Base-by-base conservation (phyloP, 2,888 invertebrate genomes). In the Erebia epiphron region DNA sequence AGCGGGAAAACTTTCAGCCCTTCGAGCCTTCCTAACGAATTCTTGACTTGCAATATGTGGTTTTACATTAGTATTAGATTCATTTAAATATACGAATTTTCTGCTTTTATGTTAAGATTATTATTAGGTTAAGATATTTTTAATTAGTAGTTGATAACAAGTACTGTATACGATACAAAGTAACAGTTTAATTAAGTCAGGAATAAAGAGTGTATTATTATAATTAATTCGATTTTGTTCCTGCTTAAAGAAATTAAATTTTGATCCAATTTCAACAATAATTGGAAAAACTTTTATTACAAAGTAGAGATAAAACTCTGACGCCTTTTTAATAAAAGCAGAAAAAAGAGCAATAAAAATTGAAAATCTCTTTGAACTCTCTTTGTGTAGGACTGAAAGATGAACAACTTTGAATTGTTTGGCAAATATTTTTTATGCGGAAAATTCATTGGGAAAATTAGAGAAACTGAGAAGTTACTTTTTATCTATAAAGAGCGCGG, bases 1-100 rank as follows among this genome's bases (percentile, higher is more conserved):
- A 74, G 74, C 74, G 70, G 72, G 73, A 62, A 67, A 13, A 73
- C 58, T 35, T 63, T 61, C 1, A 41, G 16, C 13, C 41, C 49
- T 26, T 65, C 18, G 18, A 18, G 16, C 21, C 11, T 1, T 16
- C 4, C 11, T 3, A 41, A 41, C 8, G n/a, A 41, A 60, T 43
- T 16, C 43, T 16, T 35, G 41, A 16, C 43, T 16, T 11, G 16
- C 58, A 35, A 26, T 26, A 14, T 26, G 8, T n/a, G 54, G 10
- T 54, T 54, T 54, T 18, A 18, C 18, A 54, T 54, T 54, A 10
- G 11, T n/a, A 35, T 35, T 7, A 35, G 35, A 35, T 35, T 35
- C 35, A 35, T 35, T 35, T 35, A 35, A 35, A 35, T 35, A 35
- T 35, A 35, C 5, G 35, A 26, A 26, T 26, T 26, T 26, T 26